These are phyloP conservation scores for Porites rus DNA, from an alignment of 92 coral and sea anemone genomes.

Conservation along the genomic window DNA sequence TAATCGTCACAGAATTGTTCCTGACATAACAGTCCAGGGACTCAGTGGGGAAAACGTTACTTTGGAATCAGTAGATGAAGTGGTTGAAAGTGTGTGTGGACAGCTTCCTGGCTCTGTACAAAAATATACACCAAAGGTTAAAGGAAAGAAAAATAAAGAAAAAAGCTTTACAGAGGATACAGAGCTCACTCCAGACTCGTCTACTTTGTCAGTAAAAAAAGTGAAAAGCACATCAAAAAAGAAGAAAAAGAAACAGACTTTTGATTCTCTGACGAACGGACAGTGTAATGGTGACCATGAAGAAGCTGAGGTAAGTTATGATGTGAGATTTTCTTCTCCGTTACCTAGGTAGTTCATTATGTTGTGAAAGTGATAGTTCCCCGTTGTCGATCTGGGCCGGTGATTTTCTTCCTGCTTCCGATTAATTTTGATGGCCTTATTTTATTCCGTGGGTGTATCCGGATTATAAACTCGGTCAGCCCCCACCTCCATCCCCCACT, in stretches of 20 bases:
- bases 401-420: too few species aligned
- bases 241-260: conserved; percentile 13
- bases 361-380: too few species aligned
- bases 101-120: neutral
- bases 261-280: neutral
- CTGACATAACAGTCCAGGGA: conserved; percentile 28
- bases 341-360: too few species aligned
- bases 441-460: too few species aligned
- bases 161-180: neutral
- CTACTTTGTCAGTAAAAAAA: neutral
- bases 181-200: neutral
- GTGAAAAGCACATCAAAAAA: neutral
- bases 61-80: conserved; percentile 26
- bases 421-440: too few species aligned
- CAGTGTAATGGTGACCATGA: neutral
- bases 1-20: conserved; percentile 10
- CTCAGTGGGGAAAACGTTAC: conserved; percentile 19
- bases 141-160: conserved; percentile 22
- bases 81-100: neutral
- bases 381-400: too few species aligned
- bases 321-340: neutral
- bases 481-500: too few species aligned
- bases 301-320: neutral
- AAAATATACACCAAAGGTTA: conserved; percentile 4
- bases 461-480: too few species aligned